These are phyloP conservation scores for Limulus polyphemus DNA, from an alignment of 2,888 invertebrate species.

Conservation along the genomic window DNA sequence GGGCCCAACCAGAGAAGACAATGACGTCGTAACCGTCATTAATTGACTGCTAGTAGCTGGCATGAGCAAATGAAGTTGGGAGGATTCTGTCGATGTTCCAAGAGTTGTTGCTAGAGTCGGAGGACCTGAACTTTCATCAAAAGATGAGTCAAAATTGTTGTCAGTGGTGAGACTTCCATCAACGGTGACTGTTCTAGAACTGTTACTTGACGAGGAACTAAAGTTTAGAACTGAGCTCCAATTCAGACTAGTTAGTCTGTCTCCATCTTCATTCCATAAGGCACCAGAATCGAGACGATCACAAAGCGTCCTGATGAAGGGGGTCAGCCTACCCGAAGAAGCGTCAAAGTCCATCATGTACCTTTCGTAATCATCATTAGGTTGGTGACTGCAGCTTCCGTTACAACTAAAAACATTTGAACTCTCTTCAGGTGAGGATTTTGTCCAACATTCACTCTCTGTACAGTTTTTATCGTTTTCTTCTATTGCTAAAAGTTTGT, in stretches of 20 bases:
- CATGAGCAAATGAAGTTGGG: conserved; percentile 17
- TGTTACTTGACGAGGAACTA: conserved; percentile 45
- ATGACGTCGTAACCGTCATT: conserved; percentile 2
- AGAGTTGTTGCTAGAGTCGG: background rate
- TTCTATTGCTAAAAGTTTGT: background rate
- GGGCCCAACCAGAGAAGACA: conserved; percentile 5
- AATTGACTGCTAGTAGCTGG: conserved; percentile 10
- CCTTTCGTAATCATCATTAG: conserved; percentile 20
- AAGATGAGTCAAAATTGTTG: conserved; percentile 8
- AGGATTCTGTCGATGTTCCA: conserved; percentile 11
- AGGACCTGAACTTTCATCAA: conserved; percentile 5
- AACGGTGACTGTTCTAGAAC: conserved; percentile 8
- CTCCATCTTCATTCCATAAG: conserved; percentile 40
- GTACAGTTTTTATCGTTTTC: background rate
- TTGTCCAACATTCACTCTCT: too few species aligned
- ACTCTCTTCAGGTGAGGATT: background rate
- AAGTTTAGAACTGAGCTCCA: conserved; percentile 82
- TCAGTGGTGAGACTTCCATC: conserved; percentile 2
- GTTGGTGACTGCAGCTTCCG: background rate
- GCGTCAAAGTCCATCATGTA: conserved; percentile 17
- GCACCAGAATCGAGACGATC: conserved; percentile 21
- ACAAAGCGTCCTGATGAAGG: conserved; percentile 19
- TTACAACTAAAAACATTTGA: background rate
- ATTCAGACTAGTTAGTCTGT: conserved; percentile 65
- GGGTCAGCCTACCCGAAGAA: conserved; percentile 23